Evolutionary conservation across 1,140 invertebrate species (phyloP).

Genomic region (Drosophila tsacasi): DNA sequence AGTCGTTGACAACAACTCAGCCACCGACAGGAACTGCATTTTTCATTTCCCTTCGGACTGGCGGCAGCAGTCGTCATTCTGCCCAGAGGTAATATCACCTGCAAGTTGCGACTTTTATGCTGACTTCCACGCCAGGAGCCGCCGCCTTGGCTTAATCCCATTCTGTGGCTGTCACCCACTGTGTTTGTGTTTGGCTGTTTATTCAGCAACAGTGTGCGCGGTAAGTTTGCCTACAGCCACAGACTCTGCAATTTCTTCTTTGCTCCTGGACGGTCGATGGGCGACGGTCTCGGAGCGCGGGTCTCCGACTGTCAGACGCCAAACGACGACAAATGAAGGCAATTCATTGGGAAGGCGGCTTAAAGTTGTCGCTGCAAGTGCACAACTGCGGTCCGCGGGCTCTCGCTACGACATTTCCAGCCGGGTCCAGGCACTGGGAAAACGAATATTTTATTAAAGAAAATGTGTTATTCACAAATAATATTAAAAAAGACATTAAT

Average conservation of each 20-base stretch:
- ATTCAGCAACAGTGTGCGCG: slow-evolving; percentile 63
- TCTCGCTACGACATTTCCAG: slow-evolving; percentile 2
- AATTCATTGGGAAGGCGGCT: slow-evolving; percentile 74
- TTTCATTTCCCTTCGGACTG: slow-evolving; percentile 55
- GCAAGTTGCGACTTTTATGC: slow-evolving; percentile 53
- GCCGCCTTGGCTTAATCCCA: slow-evolving; percentile 24
- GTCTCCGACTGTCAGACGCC: slow-evolving; percentile 42
- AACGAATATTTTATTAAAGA: neutral
- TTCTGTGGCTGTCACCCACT: slow-evolving; percentile 26
- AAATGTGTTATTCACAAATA: neutral
- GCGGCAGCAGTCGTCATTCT: slow-evolving; percentile 8
- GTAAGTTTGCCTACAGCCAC: slow-evolving; percentile 61
- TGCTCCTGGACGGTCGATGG: slow-evolving; percentile 1
- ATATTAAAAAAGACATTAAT: neutral
- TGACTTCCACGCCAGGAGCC: slow-evolving; percentile 10
- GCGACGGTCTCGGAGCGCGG: neutral
- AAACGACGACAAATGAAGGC: slow-evolving; percentile 71
- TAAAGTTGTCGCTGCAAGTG: slow-evolving; percentile 67
- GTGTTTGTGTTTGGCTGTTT: slow-evolving; percentile 58
- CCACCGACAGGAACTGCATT: slow-evolving; percentile 38
- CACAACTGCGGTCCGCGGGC: slow-evolving; percentile 52
- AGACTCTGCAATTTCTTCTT: slow-evolving; percentile 12
- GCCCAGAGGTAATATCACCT: slow-evolving; percentile 51
- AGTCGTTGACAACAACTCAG: slow-evolving; percentile 41
- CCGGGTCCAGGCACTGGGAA: slow-evolving; percentile 9